Conservation (phyloP, 92 coral and sea anemone genomes). For the Palythoa grandis region DNA sequence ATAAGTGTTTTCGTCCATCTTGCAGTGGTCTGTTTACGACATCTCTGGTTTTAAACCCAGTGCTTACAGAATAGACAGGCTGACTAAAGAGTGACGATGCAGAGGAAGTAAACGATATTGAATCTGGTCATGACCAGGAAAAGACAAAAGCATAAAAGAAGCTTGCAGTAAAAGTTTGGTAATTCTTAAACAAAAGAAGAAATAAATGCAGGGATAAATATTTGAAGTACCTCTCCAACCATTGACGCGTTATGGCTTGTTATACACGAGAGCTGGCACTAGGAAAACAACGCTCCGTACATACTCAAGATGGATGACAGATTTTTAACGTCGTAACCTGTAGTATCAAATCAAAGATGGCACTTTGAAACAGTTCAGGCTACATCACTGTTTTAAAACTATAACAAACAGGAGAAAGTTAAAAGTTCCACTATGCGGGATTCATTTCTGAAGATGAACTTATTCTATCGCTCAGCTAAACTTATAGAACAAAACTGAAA, state of each 20-base stretch:
- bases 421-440: background rate
- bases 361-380: background rate
- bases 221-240: background rate
- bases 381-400: background rate
- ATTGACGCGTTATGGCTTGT: conserved; percentile 2
- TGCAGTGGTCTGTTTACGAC: background rate
- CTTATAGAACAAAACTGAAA: too few species aligned
- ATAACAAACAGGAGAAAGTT: background rate
- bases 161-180: background rate
- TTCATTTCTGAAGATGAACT: too few species aligned
- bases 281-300: background rate
- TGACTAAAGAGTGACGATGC: background rate
- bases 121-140: background rate
- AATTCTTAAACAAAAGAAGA: background rate
- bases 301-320: background rate
- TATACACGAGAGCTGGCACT: background rate
- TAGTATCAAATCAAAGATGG: background rate
- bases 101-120: conserved; percentile 11
- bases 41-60: background rate
- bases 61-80: background rate
- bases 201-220: background rate
- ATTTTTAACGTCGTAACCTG: background rate
- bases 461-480: too few species aligned
- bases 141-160: conserved; percentile 2
- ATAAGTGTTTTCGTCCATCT: too few species aligned